phyloP scores from a whole-genome alignment of 2,888 invertebrate genomes.

The Pollenia griseotomentosa region DNA sequence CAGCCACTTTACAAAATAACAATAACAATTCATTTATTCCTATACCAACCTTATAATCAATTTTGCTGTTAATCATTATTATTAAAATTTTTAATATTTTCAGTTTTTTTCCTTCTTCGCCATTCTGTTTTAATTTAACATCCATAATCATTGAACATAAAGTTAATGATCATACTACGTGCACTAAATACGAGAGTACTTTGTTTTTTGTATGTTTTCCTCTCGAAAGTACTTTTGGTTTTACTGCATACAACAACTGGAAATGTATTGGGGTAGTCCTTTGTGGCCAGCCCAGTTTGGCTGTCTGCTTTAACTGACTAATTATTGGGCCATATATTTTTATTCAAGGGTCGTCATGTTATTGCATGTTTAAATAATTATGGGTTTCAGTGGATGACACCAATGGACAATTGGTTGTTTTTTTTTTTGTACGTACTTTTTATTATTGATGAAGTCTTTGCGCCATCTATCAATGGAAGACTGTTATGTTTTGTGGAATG shows the following conservation, averaged over 20 bases:
- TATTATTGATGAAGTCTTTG: background rate
- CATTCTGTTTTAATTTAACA: conserved; percentile 28
- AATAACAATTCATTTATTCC: conserved; percentile 22
- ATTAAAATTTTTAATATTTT: conserved; percentile 45
- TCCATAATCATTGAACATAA: conserved; percentile 64
- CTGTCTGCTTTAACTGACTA: conserved; percentile 24
- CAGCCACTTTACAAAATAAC: conserved; percentile 42
- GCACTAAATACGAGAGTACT: conserved; percentile 38
- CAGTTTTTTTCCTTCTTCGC: background rate
- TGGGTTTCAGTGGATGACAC: conserved; percentile 67
- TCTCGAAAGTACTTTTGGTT: background rate
- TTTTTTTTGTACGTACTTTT: background rate
- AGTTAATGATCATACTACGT: conserved; percentile 61
- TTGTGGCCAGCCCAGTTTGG: conserved; percentile 8
- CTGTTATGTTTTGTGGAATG: background rate
- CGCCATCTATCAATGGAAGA: background rate
- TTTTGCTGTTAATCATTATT: conserved; percentile 44
- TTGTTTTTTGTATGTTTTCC: background rate
- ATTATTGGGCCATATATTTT: conserved; percentile 61
- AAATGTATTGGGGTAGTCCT: conserved; percentile 61
- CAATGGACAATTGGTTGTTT: conserved; percentile 50
- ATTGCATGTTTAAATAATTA: conserved; percentile 70
- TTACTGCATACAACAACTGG: conserved; percentile 22
- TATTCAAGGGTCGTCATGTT: conserved; percentile 64
- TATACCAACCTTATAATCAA: conserved; percentile 42